Conservation (phyloP, 2,113 vertebrate genomes). For the Periophthalmodon schlosseri region DNA sequence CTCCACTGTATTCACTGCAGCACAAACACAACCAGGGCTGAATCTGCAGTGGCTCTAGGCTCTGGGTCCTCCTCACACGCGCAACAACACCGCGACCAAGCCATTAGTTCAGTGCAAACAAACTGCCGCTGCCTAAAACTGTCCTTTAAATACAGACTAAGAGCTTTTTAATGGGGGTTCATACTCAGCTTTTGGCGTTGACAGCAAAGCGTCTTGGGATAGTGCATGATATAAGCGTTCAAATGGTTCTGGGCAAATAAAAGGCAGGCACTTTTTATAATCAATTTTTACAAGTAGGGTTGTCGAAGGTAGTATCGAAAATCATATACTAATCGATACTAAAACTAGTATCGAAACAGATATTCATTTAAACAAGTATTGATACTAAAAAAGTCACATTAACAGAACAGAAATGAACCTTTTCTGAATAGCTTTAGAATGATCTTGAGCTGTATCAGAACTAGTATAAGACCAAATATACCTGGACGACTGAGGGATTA, state of each 20-base stretch:
- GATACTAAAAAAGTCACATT: too few relatives aligned
- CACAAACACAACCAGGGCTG: constrained; percentile 57
- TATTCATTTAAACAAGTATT: too few relatives aligned
- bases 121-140: constrained; percentile 28
- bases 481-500: too few relatives aligned
- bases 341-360: too few relatives aligned
- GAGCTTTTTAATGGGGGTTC: constrained; percentile 18
- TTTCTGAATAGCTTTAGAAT: too few relatives aligned
- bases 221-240: background rate
- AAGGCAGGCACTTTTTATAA: background rate
- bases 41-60: constrained; percentile 8
- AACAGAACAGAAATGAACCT: too few relatives aligned
- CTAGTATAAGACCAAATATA: too few relatives aligned
- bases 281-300: too few relatives aligned
- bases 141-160: constrained; percentile 25
- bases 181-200: constrained; percentile 3
- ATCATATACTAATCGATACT: too few relatives aligned
- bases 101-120: constrained; percentile 49
- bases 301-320: too few relatives aligned
- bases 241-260: background rate
- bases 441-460: too few relatives aligned
- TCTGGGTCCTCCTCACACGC: constrained; percentile 4
- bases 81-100: background rate
- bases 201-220: background rate
- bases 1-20: constrained; percentile 59